phyloP scores from a whole-genome alignment of 2,113 vertebrate species.

The Mola mola region DNA sequence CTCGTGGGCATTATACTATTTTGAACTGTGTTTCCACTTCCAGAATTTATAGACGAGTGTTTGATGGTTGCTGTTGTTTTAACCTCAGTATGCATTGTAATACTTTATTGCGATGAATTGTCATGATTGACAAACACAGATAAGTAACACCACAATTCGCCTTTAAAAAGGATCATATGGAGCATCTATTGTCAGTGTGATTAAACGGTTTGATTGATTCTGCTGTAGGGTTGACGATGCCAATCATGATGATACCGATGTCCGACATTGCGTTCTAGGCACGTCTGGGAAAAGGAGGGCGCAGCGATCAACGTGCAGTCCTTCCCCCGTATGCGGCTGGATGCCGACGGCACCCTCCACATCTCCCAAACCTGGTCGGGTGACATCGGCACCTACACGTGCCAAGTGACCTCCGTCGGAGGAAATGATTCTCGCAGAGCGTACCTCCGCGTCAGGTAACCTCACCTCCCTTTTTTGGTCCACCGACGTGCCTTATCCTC shows the following conservation, averaged over 20 bases:
- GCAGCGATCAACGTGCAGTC: slow-evolving; percentile 79
- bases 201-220: background rate
- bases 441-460: slow-evolving; percentile 92
- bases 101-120: no score
- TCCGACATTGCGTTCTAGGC: slow-evolving; percentile 75
- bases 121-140: no score
- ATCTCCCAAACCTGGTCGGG: slow-evolving; percentile 99
- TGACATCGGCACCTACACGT: slow-evolving; percentile 96
- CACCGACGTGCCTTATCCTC: background rate
- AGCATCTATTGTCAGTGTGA: background rate
- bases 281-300: slow-evolving; percentile 96
- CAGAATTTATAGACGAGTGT: no score
- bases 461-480: rapidly evolving
- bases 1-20: no score
- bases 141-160: no score
- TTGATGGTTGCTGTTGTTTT: no score
- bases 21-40: no score
- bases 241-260: background rate
- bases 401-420: slow-evolving; percentile 90
- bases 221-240: background rate
- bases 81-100: no score
- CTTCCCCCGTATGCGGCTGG: slow-evolving; percentile 86
- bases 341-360: slow-evolving; percentile 88
- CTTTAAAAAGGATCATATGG: background rate
- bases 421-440: slow-evolving; percentile 95